Conservation (phyloP, 1,140 invertebrate genomes). For the Drosophila serrata region DNA sequence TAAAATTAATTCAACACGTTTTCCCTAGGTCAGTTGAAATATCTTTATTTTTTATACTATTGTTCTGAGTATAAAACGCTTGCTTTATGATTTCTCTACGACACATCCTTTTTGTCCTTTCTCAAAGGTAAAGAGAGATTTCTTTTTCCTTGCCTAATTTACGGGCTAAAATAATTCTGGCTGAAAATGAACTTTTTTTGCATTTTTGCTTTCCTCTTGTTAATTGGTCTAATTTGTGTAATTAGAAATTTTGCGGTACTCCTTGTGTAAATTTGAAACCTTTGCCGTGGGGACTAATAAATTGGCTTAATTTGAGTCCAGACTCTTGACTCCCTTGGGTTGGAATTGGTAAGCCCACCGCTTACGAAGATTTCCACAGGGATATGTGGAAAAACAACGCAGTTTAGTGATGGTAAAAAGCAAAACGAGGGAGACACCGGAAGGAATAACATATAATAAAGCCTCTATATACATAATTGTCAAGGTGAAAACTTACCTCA, state of each 20-base stretch:
- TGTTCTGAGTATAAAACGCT: background rate
- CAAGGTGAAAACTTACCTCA: too few species aligned
- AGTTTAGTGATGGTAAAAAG: background rate
- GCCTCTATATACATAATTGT: too few species aligned
- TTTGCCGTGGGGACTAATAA: conserved; percentile 33
- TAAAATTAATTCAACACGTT: too few species aligned
- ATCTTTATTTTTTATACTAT: background rate
- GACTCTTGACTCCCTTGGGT: conserved; percentile 5
- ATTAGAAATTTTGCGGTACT: conserved; percentile 65
- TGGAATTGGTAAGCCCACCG: background rate
- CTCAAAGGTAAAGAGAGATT: conserved; percentile 9
- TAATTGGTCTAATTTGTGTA: conserved; percentile 79
- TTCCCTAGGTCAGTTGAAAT: background rate
- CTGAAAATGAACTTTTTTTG: conserved; percentile 40
- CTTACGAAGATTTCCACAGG: background rate
- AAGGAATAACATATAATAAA: background rate
- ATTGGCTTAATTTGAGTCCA: conserved; percentile 42
- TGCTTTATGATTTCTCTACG: background rate
- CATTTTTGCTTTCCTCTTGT: conserved; percentile 32
- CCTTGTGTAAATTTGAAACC: conserved; percentile 48
- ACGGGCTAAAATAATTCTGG: conserved; percentile 25
- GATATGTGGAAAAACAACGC: background rate
- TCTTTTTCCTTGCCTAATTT: conserved; percentile 20
- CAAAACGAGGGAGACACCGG: background rate
- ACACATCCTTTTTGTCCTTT: background rate